Evolutionary conservation across 2,113 vertebrate genomes (phyloP).

Genomic region (Grus americana): DNA sequence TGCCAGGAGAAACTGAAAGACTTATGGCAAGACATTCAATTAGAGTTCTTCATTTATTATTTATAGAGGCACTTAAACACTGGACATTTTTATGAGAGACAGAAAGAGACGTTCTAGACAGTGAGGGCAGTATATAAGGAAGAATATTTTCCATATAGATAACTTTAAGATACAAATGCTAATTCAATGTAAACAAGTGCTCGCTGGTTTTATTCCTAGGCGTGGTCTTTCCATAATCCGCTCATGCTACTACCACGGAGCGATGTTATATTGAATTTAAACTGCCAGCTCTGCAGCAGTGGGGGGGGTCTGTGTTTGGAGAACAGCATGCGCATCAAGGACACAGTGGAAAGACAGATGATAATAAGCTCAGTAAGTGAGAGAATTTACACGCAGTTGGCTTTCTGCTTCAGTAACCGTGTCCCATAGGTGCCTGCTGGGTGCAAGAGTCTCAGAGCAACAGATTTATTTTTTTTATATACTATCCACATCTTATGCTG

Average conservation of each 20-base stretch:
- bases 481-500: not conserved
- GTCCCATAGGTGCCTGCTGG: not conserved
- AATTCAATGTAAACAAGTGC: not conserved
- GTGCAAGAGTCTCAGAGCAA: not conserved
- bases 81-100: not conserved
- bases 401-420: not conserved
- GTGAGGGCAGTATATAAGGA: not conserved
- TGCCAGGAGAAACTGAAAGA: not conserved
- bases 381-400: not conserved
- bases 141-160: not conserved
- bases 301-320: not conserved
- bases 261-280: not conserved
- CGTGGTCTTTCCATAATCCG: not conserved
- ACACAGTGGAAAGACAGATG: not conserved
- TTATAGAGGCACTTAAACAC: not conserved
- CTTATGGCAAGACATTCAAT: not conserved
- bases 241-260: not conserved
- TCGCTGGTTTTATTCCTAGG: not conserved
- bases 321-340: not conserved
- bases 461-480: not conserved
- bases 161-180: not conserved
- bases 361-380: not conserved
- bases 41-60: slow-evolving; percentile 5
- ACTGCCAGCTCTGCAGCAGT: not conserved
- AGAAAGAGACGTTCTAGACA: not conserved